Evolutionary conservation across 2,888 invertebrate genomes (phyloP).

Genomic region (Tolmerus cingulatus): DNA sequence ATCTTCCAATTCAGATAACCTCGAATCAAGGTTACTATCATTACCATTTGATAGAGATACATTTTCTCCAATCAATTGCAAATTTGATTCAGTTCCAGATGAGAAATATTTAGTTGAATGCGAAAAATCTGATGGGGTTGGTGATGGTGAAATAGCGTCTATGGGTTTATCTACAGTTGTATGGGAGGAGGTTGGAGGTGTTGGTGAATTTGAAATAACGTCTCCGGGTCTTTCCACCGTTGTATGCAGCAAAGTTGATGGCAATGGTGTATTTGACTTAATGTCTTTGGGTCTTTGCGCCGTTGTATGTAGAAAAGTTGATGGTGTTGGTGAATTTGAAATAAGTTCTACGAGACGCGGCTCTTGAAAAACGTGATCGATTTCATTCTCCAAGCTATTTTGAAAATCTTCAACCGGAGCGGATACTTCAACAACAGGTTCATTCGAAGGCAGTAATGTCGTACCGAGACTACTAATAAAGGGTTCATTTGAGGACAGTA

Average conservation of each 20-base stretch:
- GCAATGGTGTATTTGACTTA: no score
- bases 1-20: not conserved
- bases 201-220: no score
- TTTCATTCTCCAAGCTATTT: conserved; percentile 2
- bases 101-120: not conserved
- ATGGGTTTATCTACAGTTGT: not conserved
- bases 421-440: not conserved
- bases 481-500: not conserved
- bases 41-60: not conserved
- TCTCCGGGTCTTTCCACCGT: not conserved
- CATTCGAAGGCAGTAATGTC: not conserved
- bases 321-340: not conserved
- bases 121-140: not conserved
- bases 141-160: not conserved
- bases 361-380: not conserved
- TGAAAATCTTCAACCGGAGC: not conserved
- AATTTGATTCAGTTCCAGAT: not conserved
- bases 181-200: no score
- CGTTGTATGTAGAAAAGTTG: not conserved
- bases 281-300: not conserved
- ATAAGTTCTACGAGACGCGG: not conserved
- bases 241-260: no score
- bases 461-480: not conserved
- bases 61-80: not conserved
- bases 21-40: not conserved